Evolutionary conservation across 2,888 invertebrate species (phyloP).

Genomic region (Tolmerus cingulatus): DNA sequence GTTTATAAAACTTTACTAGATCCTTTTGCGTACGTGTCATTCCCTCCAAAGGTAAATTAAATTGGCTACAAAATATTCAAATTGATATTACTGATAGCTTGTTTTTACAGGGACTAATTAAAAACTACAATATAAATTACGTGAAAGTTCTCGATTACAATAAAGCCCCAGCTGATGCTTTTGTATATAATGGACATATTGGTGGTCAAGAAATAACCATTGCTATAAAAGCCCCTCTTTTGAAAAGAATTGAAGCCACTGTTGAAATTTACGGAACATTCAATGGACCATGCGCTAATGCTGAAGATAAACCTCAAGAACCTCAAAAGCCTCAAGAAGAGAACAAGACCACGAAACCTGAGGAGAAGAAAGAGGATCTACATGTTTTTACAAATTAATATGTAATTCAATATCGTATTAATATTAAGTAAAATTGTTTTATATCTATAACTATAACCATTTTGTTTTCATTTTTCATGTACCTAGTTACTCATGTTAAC

Average conservation of each 20-base stretch:
- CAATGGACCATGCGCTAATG: background rate
- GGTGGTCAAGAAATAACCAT: background rate
- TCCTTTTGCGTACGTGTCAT: background rate
- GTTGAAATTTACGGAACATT: background rate
- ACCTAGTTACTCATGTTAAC: too few species aligned
- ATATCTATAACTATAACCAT: too few species aligned
- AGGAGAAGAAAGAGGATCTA: background rate
- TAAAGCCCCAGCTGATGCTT: background rate
- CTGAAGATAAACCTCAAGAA: background rate
- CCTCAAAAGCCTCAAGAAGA: background rate
- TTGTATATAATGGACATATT: background rate
- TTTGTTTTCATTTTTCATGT: too few species aligned
- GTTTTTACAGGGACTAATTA: background rate
- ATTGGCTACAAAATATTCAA: background rate
- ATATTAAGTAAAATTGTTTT: background rate
- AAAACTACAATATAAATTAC: background rate
- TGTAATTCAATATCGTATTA: background rate
- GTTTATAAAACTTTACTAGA: background rate
- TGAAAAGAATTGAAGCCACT: background rate
- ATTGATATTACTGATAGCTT: background rate
- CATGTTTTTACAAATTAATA: background rate
- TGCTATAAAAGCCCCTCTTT: background rate
- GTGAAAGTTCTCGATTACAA: background rate
- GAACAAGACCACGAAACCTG: background rate
- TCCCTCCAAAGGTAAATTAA: background rate